Evolutionary conservation across 2,113 vertebrate species (phyloP).

Genomic region (Prionailurus bengalensis): DNA sequence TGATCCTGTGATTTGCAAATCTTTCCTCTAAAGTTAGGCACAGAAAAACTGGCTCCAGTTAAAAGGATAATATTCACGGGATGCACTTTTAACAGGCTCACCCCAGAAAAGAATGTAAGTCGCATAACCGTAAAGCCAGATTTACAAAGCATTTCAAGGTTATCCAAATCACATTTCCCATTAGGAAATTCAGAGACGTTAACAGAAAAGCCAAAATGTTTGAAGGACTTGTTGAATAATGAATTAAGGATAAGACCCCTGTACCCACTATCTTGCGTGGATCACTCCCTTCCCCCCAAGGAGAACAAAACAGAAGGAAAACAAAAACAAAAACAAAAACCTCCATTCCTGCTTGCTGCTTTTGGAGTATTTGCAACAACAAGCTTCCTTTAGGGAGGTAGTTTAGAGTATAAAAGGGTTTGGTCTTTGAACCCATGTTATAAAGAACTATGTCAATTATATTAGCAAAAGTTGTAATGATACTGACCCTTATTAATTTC

Average conservation of each 20-base stretch:
- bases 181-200: conserved; percentile 67
- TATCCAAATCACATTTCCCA: conserved; percentile 66
- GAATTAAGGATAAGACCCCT: conserved; percentile 61
- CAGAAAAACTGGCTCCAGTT: conserved; percentile 62
- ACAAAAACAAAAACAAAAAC: neutral
- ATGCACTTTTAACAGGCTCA: conserved; percentile 65
- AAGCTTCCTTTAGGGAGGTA: conserved; percentile 41
- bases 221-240: conserved; percentile 68
- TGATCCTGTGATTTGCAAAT: conserved; percentile 85
- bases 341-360: neutral
- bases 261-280: conserved; percentile 3
- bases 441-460: neutral
- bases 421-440: conserved; percentile 5
- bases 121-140: conserved; percentile 67
- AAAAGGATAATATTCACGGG: conserved; percentile 75
- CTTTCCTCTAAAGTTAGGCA: conserved; percentile 74
- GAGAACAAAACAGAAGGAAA: neutral
- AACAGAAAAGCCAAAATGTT: conserved; percentile 61
- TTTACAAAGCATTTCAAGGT: conserved; percentile 69
- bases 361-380: conserved; percentile 45
- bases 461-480: conserved; percentile 21
- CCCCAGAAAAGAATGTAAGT: neutral
- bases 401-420: neutral
- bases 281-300: neutral
- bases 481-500: neutral